Evolutionary conservation across 1,140 invertebrate genomes (phyloP).

Genomic region (Zaprionus ornatus): DNA sequence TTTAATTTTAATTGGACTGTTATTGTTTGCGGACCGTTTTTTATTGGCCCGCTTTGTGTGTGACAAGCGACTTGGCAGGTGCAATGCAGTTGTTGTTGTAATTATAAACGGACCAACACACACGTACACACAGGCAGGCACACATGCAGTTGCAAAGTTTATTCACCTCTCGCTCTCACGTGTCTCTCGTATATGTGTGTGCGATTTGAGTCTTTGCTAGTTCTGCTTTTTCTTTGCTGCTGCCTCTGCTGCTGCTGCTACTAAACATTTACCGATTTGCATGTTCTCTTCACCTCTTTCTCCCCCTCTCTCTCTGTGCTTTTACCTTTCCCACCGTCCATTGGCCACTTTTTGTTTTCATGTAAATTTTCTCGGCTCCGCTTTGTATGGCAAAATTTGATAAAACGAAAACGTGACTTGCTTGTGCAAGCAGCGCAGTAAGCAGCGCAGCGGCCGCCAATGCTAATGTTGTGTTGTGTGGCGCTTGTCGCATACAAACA

Average conservation of each 20-base stretch:
- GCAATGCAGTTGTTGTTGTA: slow-evolving; percentile 57
- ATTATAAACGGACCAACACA: slow-evolving; percentile 17
- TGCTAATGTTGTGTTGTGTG: slow-evolving; percentile 30
- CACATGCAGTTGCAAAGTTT: slow-evolving; percentile 62
- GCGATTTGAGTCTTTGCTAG: slow-evolving; percentile 39
- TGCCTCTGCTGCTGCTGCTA: slow-evolving; percentile 4
- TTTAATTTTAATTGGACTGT: slow-evolving; percentile 72
- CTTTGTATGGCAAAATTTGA: slow-evolving; percentile 78
- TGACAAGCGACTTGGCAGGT: slow-evolving; percentile 52
- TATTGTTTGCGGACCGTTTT: slow-evolving; percentile 52
- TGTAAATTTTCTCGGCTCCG: slow-evolving; percentile 68
- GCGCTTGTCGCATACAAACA: slow-evolving; percentile 27
- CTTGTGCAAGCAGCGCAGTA: slow-evolving; percentile 49
- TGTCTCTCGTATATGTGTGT: slow-evolving; percentile 43
- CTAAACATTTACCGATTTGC: slow-evolving; percentile 46
- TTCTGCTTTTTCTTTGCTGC: slow-evolving; percentile 16
- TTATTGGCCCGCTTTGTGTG: slow-evolving; percentile 18
- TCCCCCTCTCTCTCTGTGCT: slow-evolving; percentile 5
- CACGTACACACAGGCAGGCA: neutral
- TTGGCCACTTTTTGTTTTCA: slow-evolving; percentile 58
- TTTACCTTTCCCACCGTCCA: neutral
- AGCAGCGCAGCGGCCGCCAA: slow-evolving; percentile 12
- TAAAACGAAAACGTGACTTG: slow-evolving; percentile 81
- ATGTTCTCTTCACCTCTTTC: slow-evolving; percentile 9
- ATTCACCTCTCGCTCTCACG: slow-evolving; percentile 75